These are phyloP conservation scores for Notolabrus celidotus DNA, from an alignment of 2,797 vertebrate genomes.

Conservation along the genomic window DNA sequence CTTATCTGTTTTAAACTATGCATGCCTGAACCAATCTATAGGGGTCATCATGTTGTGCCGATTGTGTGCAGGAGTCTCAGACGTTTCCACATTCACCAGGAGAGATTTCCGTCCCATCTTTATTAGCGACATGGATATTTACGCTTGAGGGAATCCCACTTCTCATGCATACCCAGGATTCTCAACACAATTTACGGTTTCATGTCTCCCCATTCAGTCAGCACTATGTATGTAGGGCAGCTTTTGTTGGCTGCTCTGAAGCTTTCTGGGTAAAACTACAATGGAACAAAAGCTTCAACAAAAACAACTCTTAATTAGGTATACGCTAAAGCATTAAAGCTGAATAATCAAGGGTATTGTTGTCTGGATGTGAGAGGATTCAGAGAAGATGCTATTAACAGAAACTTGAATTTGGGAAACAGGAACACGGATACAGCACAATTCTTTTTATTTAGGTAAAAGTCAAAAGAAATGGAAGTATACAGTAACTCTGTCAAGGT, in stretches of 20 bases:
- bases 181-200: constrained; percentile 52
- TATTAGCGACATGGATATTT: constrained; percentile 26
- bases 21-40: neutral
- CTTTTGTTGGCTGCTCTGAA: constrained; percentile 77
- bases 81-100: constrained; percentile 26
- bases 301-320: constrained; percentile 59
- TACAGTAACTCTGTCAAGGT: neutral
- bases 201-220: constrained; percentile 59
- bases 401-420: neutral
- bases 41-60: constrained; percentile 1
- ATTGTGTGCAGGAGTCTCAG: neutral
- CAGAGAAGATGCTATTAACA: constrained; percentile 12
- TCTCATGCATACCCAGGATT: constrained; percentile 73
- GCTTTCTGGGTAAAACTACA: constrained; percentile 53
- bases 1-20: too few species aligned
- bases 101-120: constrained; percentile 32
- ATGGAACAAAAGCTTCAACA: constrained; percentile 69
- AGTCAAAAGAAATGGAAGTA: neutral
- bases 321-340: constrained; percentile 40
- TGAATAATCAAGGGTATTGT: constrained; percentile 70
- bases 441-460: neutral
- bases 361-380: constrained; percentile 66
- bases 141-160: constrained; percentile 60
- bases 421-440: neutral
- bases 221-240: constrained; percentile 76